A percentile compares a stretch with the other conserved stretches of the same genome.
phyloP scores from a whole-genome alignment of 2,797 vertebrate species.

The Orientallactaga sibirica region DNA sequence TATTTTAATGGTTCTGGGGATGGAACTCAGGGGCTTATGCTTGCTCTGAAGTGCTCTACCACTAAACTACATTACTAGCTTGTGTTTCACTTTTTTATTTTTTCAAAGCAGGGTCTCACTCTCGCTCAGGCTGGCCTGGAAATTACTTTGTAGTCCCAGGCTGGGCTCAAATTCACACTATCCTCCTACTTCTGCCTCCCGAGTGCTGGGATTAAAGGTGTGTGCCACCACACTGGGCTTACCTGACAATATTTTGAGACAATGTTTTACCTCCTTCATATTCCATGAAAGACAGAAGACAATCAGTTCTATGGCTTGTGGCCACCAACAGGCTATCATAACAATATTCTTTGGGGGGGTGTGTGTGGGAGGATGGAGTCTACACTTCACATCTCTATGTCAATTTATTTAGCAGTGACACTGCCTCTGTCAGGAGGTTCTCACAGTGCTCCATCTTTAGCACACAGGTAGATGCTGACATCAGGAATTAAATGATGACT shows the following conservation, averaged over 20 bases:
- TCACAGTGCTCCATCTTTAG: background rate
- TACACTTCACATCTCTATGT: background rate
- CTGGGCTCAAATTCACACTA: too few relatives aligned
- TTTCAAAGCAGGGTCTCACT: too few relatives aligned
- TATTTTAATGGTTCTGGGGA: background rate
- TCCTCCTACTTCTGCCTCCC: too few relatives aligned
- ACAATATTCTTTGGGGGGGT: background rate
- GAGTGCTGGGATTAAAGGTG: too few relatives aligned
- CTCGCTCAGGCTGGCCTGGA: too few relatives aligned
- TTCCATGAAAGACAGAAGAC: background rate
- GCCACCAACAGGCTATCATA: background rate
- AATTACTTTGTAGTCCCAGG: too few relatives aligned
- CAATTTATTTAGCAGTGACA: background rate
- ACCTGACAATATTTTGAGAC: background rate
- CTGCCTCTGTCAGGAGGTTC: background rate
- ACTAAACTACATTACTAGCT: background rate
- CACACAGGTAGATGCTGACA: fast-evolving
- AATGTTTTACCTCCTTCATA: background rate
- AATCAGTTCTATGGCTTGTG: background rate
- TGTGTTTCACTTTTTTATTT: too few relatives aligned
- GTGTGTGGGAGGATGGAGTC: too few relatives aligned
- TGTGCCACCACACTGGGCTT: too few relatives aligned
- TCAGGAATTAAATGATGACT: background rate
- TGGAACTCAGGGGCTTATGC: background rate
- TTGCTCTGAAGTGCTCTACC: background rate